phyloP scores from a whole-genome alignment of 1,140 invertebrate species.

The Euborellia annulipes region DNA sequence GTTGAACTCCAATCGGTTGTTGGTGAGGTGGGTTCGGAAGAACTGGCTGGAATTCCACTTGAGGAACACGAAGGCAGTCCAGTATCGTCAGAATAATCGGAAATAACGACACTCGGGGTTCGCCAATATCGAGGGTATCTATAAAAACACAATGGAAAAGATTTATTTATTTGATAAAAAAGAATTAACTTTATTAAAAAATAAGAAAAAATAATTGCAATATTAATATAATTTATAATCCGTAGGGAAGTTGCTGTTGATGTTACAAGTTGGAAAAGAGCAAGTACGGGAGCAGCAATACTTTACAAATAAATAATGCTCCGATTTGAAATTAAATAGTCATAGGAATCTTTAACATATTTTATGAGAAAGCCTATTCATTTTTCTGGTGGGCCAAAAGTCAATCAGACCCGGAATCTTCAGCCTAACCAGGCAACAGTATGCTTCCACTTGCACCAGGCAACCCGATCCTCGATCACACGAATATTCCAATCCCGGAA shows the following conservation, averaged over 20 bases:
- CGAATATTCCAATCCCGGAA: too few species aligned
- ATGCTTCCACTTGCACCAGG: too few species aligned
- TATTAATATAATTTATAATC: background rate
- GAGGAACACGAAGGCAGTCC: constrained; percentile 23
- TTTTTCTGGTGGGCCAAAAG: too few species aligned
- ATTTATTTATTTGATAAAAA: background rate
- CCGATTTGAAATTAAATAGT: too few species aligned
- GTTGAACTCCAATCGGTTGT: constrained; percentile 12
- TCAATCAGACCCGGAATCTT: too few species aligned
- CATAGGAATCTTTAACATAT: too few species aligned
- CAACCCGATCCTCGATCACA: too few species aligned
- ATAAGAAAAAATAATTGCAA: background rate
- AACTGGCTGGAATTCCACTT: constrained; percentile 26
- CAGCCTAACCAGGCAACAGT: too few species aligned
- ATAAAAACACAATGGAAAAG: background rate
- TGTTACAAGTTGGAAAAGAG: too few species aligned
- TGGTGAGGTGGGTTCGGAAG: constrained; percentile 17
- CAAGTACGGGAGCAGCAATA: too few species aligned
- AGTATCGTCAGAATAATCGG: constrained; percentile 60
- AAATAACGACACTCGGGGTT: constrained; percentile 67
- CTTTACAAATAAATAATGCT: too few species aligned
- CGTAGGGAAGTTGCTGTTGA: background rate
- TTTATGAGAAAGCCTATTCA: too few species aligned
- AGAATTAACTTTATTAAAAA: background rate
- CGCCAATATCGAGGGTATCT: constrained; percentile 39